These are phyloP conservation scores for Dipodomys stephensi DNA, from an alignment of 2,113 vertebrate species.

Conservation along the genomic window DNA sequence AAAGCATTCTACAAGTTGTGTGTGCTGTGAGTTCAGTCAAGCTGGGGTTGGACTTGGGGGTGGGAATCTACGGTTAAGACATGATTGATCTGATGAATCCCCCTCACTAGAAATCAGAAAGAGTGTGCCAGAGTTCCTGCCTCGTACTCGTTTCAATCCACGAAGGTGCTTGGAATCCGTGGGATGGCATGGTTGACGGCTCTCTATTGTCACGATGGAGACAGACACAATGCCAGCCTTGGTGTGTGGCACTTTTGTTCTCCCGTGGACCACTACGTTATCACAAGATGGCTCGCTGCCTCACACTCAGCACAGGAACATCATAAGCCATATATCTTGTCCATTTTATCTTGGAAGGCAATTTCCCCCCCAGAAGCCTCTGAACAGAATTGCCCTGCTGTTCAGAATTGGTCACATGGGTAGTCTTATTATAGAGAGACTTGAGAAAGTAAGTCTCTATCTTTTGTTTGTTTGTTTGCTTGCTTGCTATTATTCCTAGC, in stretches of 20 bases:
- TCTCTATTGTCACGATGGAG: not conserved
- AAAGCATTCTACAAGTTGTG: not conserved
- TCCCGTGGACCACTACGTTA: not conserved
- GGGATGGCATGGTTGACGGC: not conserved
- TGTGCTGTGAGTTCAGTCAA: not conserved
- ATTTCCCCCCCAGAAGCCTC: not conserved
- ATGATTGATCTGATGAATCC: not conserved
- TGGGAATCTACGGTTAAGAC: not conserved
- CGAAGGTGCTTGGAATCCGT: not conserved
- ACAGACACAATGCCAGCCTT: rapidly evolving
- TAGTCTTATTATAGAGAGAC: not conserved
- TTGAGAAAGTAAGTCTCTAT: not conserved
- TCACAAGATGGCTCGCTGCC: not conserved
- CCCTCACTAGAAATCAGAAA: constrained; percentile 31
- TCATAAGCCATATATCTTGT: not conserved
- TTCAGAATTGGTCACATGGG: not conserved
- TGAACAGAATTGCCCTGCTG: not conserved
- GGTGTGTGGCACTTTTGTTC: not conserved
- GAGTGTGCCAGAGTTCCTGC: not conserved
- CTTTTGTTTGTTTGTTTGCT: not conserved
- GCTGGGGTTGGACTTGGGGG: not conserved
- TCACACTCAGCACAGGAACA: not conserved
- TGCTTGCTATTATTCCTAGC: not conserved
- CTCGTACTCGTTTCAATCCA: not conserved
- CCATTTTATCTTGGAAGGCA: constrained; percentile 14